A percentile compares a stretch with the other conserved stretches of the same genome.
Conservation (phyloP, 2,113 vertebrate genomes). For the Talpa occidentalis region DNA sequence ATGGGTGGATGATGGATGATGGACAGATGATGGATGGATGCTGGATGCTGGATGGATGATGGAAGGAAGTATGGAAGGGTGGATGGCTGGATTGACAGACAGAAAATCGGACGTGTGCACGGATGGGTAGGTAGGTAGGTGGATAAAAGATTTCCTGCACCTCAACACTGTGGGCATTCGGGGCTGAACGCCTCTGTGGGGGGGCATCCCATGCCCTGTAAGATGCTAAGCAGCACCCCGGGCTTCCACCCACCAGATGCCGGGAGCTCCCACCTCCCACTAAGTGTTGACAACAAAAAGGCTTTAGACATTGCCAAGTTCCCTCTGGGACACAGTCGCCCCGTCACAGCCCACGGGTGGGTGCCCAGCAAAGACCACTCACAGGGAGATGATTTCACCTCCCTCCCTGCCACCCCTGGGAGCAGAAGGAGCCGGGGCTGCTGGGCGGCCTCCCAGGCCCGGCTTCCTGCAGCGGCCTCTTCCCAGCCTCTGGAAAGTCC, state of each 20-base stretch:
- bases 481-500: background rate
- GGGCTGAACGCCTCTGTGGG: background rate
- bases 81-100: background rate
- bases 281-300: background rate
- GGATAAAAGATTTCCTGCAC: no score
- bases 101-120: no score
- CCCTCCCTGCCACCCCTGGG: rapidly evolving
- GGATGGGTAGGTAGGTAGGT: no score
- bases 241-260: no score
- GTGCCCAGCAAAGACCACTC: rapidly evolving
- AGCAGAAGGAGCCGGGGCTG: no score
- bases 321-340: rapidly evolving
- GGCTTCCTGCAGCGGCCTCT: rapidly evolving
- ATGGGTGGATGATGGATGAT: no score
- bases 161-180: background rate
- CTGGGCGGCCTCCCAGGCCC: no score
- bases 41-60: no score
- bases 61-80: background rate
- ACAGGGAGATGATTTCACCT: rapidly evolving
- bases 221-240: rapidly evolving
- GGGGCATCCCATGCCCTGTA: background rate
- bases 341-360: rapidly evolving
- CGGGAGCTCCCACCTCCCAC: no score
- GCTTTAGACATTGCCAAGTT: background rate
- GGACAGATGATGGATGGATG: no score